Evolutionary conservation across 2,888 invertebrate species (phyloP).

Genomic region (Stratiomys singularior): DNA sequence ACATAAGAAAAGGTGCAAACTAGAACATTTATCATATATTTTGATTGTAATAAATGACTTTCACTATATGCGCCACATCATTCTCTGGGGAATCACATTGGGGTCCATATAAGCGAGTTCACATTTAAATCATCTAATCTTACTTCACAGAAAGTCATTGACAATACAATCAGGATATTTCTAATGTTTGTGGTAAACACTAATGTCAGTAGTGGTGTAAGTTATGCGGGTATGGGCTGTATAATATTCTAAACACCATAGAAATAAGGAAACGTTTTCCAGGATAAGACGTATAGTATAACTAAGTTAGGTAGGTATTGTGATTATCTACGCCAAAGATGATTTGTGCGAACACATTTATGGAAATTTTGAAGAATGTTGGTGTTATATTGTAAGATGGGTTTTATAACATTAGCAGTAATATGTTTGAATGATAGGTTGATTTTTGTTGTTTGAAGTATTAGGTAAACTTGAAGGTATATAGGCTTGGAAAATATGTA

Average conservation of each 20-base stretch:
- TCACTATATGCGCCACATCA: neutral
- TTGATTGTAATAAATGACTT: neutral
- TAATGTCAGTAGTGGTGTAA: neutral
- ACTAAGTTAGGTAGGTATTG: conserved; percentile 35
- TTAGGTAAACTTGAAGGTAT: neutral
- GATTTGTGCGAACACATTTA: conserved; percentile 50
- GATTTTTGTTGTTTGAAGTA: conserved; percentile 1
- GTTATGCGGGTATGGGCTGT: neutral
- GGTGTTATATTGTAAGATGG: conserved; percentile 25
- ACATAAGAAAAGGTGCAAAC: conserved; percentile 22
- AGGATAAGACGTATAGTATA: conserved; percentile 11
- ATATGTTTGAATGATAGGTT: conserved; percentile 6
- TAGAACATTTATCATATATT: conserved; percentile 13
- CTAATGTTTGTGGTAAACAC: neutral
- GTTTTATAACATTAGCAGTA: conserved; percentile 17
- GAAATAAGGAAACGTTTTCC: conserved; percentile 4
- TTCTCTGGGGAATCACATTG: too few species aligned
- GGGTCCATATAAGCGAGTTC: too few species aligned
- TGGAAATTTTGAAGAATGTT: conserved; percentile 30
- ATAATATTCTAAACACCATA: conserved; percentile 2
- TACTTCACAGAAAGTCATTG: conserved; percentile 2
- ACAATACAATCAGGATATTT: conserved; percentile 1
- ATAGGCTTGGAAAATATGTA: neutral
- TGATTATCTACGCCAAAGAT: conserved; percentile 50
- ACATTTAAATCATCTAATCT: neutral